A percentile compares a stretch with the other conserved stretches of the same genome.
phyloP scores from a whole-genome alignment of 2,113 vertebrate genomes.

The Callospermophilus lateralis region DNA sequence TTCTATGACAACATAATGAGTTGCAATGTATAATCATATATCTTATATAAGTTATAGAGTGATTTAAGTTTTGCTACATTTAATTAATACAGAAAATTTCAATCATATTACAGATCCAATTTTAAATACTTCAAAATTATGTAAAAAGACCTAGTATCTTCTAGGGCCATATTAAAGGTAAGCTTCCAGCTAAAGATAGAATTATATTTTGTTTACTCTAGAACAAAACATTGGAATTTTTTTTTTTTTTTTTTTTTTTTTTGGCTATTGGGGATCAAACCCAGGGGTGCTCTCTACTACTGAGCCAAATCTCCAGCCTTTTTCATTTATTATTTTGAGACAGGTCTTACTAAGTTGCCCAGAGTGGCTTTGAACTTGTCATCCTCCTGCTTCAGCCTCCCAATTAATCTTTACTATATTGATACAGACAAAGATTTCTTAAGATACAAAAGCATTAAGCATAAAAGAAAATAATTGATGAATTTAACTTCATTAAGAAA shows the following conservation, averaged over 20 bases:
- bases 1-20: not conserved
- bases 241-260: no score
- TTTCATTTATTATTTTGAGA: no score
- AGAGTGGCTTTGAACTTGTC: no score
- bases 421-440: not conserved
- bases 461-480: not conserved
- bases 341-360: no score
- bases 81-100: not conserved
- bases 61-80: not conserved
- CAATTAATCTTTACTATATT: not conserved
- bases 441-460: no score
- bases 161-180: not conserved
- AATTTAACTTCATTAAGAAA: not conserved
- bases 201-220: not conserved
- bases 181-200: not conserved
- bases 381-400: no score
- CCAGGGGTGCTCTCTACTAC: no score
- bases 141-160: not conserved
- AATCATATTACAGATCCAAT: not conserved
- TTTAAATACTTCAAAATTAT: no score
- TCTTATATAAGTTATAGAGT: not conserved
- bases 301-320: no score
- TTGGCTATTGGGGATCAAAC: no score
- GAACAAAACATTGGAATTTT: not conserved
- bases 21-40: not conserved